A percentile compares a stretch with the other conserved stretches of the same genome.
phyloP scores from a whole-genome alignment of 2,113 vertebrate genomes.

The Cynoglossus semilaevis region DNA sequence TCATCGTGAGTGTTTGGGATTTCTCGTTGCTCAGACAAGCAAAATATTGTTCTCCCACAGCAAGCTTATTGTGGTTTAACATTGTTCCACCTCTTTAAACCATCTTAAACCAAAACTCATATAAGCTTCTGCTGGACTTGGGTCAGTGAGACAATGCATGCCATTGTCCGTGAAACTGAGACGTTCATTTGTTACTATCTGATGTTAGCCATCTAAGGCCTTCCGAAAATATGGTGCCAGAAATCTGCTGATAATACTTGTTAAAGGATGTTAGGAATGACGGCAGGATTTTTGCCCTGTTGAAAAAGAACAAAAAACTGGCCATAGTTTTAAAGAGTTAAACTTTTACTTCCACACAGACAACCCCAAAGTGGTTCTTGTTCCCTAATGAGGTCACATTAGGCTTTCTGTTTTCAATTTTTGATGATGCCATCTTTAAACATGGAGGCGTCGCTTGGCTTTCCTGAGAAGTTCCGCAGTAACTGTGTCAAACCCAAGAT shows the following conservation, averaged over 20 bases:
- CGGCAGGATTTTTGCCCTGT: neutral
- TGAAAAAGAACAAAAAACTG: neutral
- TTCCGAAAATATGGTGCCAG: constrained; percentile 38
- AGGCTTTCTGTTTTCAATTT: constrained; percentile 12
- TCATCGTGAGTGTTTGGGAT: neutral
- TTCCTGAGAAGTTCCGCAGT: constrained; percentile 36
- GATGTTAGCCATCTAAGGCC: constrained; percentile 36
- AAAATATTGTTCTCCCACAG: constrained; percentile 66
- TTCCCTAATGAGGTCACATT: constrained; percentile 36
- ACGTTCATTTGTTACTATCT: constrained; percentile 61
- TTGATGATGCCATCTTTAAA: constrained; percentile 22
- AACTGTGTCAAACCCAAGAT: constrained; percentile 57
- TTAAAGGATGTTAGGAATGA: constrained; percentile 10
- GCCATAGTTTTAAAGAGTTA: neutral
- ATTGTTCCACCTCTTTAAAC: constrained; percentile 76
- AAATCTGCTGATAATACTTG: neutral
- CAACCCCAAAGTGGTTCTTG: neutral
- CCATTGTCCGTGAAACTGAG: constrained; percentile 64
- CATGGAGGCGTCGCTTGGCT: constrained; percentile 41
- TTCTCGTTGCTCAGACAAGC: constrained; percentile 58
- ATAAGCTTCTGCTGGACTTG: constrained; percentile 74
- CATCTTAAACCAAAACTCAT: constrained; percentile 84
- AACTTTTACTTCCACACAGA: neutral
- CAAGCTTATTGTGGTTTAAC: constrained; percentile 46
- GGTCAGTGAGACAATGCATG: constrained; percentile 73